A percentile compares a stretch with the other conserved stretches of the same genome.
Conservation (phyloP, 2,797 vertebrate species). For the Melanotaenia pygmaea region DNA sequence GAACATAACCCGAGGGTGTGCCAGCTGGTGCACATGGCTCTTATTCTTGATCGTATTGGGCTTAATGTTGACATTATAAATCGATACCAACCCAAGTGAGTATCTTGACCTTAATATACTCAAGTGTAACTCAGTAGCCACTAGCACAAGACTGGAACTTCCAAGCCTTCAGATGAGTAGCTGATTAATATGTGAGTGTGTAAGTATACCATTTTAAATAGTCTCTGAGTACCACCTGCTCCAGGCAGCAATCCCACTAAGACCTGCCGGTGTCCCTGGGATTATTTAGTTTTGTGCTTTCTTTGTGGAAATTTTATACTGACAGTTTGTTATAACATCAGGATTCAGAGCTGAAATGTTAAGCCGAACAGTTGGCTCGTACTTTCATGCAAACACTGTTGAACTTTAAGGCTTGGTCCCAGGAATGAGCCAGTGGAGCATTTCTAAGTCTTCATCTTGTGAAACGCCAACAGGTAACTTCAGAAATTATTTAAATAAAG, state of each 20-base stretch:
- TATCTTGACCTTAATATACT: slow-evolving; percentile 55
- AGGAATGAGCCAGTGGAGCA: slow-evolving; percentile 85
- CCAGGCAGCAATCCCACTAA: slow-evolving; percentile 88
- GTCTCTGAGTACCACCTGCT: slow-evolving; percentile 88
- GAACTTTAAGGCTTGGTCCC: slow-evolving; percentile 88
- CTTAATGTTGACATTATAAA: slow-evolving; percentile 76
- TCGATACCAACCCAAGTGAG: slow-evolving; percentile 33
- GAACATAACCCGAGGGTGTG: slow-evolving; percentile 86
- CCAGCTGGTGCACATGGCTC: slow-evolving; percentile 87
- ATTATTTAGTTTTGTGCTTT: slow-evolving; percentile 83
- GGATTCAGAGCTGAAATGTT: neutral
- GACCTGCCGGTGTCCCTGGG: slow-evolving; percentile 85
- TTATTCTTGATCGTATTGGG: slow-evolving; percentile 88
- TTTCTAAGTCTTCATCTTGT: slow-evolving; percentile 86
- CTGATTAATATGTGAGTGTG: slow-evolving; percentile 56
- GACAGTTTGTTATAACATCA: slow-evolving; percentile 72
- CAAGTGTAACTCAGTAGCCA: slow-evolving; percentile 45
- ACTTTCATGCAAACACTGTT: neutral
- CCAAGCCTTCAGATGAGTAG: slow-evolving; percentile 16
- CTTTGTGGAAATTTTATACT: slow-evolving; percentile 87
- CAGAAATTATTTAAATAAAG: slow-evolving; percentile 25
- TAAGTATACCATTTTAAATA: slow-evolving; percentile 85
- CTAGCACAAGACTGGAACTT: slow-evolving; percentile 39
- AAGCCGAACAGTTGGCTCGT: neutral
- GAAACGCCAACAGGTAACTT: slow-evolving; percentile 80